These are phyloP conservation scores for Echinops telfairi DNA, from an alignment of 2,113 vertebrate species.

Conservation along the genomic window DNA sequence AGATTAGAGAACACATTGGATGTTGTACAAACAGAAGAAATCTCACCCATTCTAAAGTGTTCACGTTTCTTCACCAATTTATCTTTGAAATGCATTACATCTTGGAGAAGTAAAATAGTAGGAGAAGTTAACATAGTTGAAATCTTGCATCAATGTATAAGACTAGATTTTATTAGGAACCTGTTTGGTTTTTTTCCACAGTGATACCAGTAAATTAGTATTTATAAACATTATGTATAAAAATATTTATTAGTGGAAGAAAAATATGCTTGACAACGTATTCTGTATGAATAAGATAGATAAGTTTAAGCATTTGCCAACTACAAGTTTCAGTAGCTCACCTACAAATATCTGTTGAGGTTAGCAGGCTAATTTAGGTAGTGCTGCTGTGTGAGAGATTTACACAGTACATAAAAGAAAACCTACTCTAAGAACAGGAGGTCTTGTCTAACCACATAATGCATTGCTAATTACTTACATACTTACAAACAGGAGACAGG, in stretches of 20 bases:
- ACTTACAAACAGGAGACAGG: too few relatives aligned
- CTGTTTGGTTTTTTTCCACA: neutral
- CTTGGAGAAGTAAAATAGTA: neutral
- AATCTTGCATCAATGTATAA: neutral
- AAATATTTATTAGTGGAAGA: neutral
- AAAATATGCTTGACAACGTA: constrained; percentile 33
- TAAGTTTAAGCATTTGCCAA: constrained; percentile 12
- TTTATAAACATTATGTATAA: neutral
- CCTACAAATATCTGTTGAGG: too few relatives aligned
- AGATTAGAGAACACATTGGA: constrained; percentile 57
- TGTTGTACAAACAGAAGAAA: constrained; percentile 61
- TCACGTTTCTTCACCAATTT: constrained; percentile 62
- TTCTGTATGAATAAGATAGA: neutral
- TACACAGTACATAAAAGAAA: neutral
- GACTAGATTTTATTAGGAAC: constrained; percentile 45
- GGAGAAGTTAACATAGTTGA: neutral
- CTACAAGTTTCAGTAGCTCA: neutral
- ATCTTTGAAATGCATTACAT: constrained; percentile 53
- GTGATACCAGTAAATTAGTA: constrained; percentile 4
- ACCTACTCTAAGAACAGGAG: constrained; percentile 3
- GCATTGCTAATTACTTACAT: too few relatives aligned
- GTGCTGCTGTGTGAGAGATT: neutral
- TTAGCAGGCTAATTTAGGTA: neutral
- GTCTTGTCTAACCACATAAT: too few relatives aligned
- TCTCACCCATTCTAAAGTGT: neutral